Evolutionary conservation across 2,797 vertebrate genomes (phyloP), one percentile per base, ranked within the genome.

Genomic region (Ctenopoma kingsleyae): DNA sequence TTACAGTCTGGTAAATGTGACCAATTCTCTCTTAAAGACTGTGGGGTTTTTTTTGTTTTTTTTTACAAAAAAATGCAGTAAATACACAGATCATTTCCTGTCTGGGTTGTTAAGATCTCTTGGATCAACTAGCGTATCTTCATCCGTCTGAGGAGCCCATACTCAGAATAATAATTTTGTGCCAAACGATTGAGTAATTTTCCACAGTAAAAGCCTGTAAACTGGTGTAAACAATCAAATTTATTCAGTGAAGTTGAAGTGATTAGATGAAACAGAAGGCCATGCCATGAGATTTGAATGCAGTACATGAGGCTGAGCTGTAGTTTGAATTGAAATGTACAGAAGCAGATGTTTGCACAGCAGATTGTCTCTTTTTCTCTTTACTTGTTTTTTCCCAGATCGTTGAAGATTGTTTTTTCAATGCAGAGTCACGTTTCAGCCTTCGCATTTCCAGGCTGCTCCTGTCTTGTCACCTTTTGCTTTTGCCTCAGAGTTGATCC

Each of bases 371-470:
- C 20, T 46, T 5, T 48, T n/a, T 48, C 25, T 11, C 22, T 47
- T 27, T 22, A 4, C 9, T 19, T 53, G 6, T 13, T n/a, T 30
- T 55, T 35, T 32, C 30, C 12, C 41, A 54, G 43, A 63, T 74
- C 50, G 56, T 52, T 67, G 9, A 75, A 59, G 55, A 53, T 66
- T 77, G 69, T 50, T 43, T 66, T 58, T 78, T 50, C 59, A 61
- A 52, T 56, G 72, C 73, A 13, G 17, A 72, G 69, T 84, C 85
- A 82, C 74, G 32, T 84, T 57, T 78, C 74, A 67, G 54, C 52
- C 38, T 35, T 55, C 43, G 78, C 66, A 38, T 83, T 74, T 87
- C 73, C 78, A 77, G 67, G 54, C 81, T 54, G 69, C 67, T 83
- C 54, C 71, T 71, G 62, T 77, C 75, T 70, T 41, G 35, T 74